Percentiles rank a stretch among this genome's conserved stretches.
Evolutionary conservation across 1,140 invertebrate genomes (phyloP).

Genomic region (Cylas formicarius): DNA sequence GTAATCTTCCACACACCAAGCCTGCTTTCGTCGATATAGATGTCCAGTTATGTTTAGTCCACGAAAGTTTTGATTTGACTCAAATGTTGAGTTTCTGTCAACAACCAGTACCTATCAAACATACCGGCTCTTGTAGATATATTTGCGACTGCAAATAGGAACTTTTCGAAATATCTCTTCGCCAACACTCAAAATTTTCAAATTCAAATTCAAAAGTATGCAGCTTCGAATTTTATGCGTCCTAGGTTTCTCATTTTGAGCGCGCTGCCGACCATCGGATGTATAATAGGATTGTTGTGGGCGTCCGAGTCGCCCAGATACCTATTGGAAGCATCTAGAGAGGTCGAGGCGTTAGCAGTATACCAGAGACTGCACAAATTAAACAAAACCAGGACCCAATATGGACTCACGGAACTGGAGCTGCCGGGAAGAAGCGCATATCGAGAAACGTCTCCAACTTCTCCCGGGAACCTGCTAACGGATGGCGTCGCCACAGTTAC

Average conservation of each 20-base stretch:
- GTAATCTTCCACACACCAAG: no score
- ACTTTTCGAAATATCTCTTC: no score
- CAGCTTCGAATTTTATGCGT: no score
- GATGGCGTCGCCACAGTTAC: constrained; percentile 37
- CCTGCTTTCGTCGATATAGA: no score
- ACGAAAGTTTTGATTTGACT: no score
- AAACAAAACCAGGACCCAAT: constrained; percentile 39
- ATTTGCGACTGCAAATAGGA: no score
- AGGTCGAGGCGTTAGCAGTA: constrained; percentile 69
- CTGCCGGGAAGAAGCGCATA: constrained; percentile 54
- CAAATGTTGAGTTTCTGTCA: no score
- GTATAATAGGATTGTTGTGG: constrained; percentile 63
- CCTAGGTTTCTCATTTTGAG: constrained; percentile 47
- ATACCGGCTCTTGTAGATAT: no score
- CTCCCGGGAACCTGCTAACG: constrained; percentile 32
- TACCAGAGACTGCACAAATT: constrained; percentile 51
- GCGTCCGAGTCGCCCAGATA: constrained; percentile 75
- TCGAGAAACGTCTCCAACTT: constrained; percentile 32
- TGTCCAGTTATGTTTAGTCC: no score
- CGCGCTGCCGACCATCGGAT: constrained; percentile 63
- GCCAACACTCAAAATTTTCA: not conserved
- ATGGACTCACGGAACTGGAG: constrained; percentile 60
- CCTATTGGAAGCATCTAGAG: constrained; percentile 59
- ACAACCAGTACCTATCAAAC: not conserved
- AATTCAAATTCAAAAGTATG: not conserved